Evolutionary conservation across 1,140 invertebrate species (phyloP).

Genomic region (Lasioglossum albipes): DNA sequence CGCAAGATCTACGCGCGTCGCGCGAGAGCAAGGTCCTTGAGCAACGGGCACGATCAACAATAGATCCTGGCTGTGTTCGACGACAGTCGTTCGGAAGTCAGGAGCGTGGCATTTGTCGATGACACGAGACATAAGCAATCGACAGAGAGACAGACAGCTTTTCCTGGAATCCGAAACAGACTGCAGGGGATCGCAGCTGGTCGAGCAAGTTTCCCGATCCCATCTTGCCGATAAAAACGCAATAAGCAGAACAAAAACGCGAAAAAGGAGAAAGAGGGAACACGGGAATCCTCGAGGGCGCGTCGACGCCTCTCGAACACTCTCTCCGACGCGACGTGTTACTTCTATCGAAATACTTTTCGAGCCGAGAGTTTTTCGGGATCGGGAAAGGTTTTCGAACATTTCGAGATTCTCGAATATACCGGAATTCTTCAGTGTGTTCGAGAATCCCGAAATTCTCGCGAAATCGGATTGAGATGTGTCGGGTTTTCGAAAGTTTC

Average conservation of each 20-base stretch:
- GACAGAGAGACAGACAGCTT: constrained; percentile 1
- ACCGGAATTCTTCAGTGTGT: too few relatives aligned
- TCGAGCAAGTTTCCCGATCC: constrained; percentile 50
- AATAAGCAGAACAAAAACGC: too few relatives aligned
- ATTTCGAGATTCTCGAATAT: too few relatives aligned
- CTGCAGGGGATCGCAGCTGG: constrained; percentile 13
- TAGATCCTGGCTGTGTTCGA: not conserved
- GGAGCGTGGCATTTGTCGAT: not conserved
- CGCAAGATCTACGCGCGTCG: too few relatives aligned
- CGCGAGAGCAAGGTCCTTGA: not conserved
- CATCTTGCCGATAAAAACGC: constrained; percentile 3
- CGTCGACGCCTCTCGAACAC: not conserved
- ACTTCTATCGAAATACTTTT: too few relatives aligned
- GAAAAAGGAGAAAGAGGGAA: too few relatives aligned
- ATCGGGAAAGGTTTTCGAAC: too few relatives aligned
- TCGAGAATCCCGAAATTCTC: too few relatives aligned
- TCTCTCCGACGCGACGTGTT: too few relatives aligned
- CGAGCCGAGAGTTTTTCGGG: too few relatives aligned
- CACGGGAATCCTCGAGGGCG: not conserved
- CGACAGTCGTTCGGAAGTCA: not conserved
- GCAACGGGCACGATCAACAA: not conserved
- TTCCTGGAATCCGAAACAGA: constrained; percentile 40
- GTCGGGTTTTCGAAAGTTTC: too few relatives aligned
- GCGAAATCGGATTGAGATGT: too few relatives aligned
- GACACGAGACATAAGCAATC: constrained; percentile 8